Evolutionary conservation across 1,140 invertebrate species (phyloP), one percentile per base, ranked within the genome.

Genomic region (Rhynchophorus ferrugineus): DNA sequence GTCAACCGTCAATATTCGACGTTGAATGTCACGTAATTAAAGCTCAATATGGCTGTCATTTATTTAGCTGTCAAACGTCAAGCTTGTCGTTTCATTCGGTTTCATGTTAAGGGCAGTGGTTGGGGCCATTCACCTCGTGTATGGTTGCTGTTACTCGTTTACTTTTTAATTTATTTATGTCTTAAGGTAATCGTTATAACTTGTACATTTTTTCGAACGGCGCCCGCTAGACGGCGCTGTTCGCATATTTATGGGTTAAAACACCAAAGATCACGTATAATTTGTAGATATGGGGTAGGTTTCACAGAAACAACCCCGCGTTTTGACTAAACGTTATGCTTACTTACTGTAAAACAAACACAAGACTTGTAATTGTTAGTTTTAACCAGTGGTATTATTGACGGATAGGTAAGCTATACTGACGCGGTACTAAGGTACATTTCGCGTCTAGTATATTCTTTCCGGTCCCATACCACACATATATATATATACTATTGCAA

Each of bases 21-120:
- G 11, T 6, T 11, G 24, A 29, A 29, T 29, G 24, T n/a, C n/a
- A n/a, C 24, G 24, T 29, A 6, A 29, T 6, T 29, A 6, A 29
- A 11, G 19, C 19, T 41, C 38, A 41, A 41, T 41, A 41, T 41
- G 38, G 38, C 38, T 41, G 38, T 41, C 18, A 17, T n/a, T n/a
- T 37, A 37, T 37, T 37, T 37, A n/a, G 8, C 14, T 37, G 8
- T 37, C 14, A 37, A 14, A 13, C 11, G 5, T 33, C 5, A 5
- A 6, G 24, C 24, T 33, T 33, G 24, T 6, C 24, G 5, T 6
- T 36, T 5, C n/a, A n/a, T n/a, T n/a, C n/a, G n/a, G n/a, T n/a
- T n/a, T n/a, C n/a, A n/a, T n/a, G n/a, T n/a, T n/a, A n/a, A n/a
- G n/a, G n/a, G n/a, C n/a, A n/a, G n/a, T n/a, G n/a, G n/a, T n/a